Evolutionary conservation across 2,888 invertebrate genomes (phyloP), one percentile per base, ranked within the genome.

Genomic region (Luperina nickerlii): DNA sequence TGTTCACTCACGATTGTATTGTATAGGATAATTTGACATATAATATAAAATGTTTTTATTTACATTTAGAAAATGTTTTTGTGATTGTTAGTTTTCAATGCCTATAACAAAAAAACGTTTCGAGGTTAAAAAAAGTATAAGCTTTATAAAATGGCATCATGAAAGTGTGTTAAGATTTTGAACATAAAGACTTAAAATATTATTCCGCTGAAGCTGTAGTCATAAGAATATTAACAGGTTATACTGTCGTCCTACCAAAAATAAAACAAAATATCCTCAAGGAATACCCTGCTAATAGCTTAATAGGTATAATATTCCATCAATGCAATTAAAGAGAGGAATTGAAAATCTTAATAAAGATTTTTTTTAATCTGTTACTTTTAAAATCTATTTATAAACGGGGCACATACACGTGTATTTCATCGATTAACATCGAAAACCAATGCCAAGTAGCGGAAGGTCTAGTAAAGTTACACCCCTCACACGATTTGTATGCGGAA

Each of bases 401-500:
- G 20, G 9, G 20, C 24, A 67, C 18, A 24, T 13, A 72, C 66
- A 72, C 42, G 48, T 74, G 54, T 68, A 72, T 79, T 72, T 79
- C 60, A 83, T 68, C 60, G 83, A 87, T 82, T 71, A 82, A 75
- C 66, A 86, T 84, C 71, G 45, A 84, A 87, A 88, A 78, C 57
- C 81, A 88, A 88, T 88, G 79, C 67, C 51, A 71, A 60, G 27
- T 62, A 67, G 67, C 62, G 79, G 85, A 85, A 89, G 82, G 83
- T 85, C 83, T 88, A 72, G 81, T 63, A 63, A 74, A 88, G 89
- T 88, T 85, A 80, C 84, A 82, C 85, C 85, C 85, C 78, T 80
- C 86, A 79, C 89, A 90, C 87, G 90, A 89, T 90, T 89, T 87
- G 81, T 85, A 91, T 79, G 88, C 93, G 93, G 93, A 94, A 95